Percentiles rank a stretch among this genome's conserved stretches.
These are phyloP conservation scores for Leptocoma aspasia DNA, from an alignment of 2,113 vertebrate genomes.

Conservation along the genomic window DNA sequence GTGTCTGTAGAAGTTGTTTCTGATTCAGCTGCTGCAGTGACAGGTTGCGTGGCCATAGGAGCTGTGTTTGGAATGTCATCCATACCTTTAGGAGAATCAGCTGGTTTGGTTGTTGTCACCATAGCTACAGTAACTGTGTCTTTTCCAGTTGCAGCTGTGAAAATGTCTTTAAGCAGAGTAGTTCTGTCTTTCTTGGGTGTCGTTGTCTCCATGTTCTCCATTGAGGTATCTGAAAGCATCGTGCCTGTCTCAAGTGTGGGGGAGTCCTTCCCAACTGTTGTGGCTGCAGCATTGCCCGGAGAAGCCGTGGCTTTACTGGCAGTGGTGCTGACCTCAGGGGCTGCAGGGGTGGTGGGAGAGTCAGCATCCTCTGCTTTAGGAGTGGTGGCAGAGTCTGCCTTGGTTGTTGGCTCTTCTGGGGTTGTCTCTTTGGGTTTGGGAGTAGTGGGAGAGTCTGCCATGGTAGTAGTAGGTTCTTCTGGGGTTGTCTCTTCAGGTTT, in stretches of 20 bases:
- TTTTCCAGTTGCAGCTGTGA: background rate
- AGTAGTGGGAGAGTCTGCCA: accelerated
- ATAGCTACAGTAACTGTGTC: background rate
- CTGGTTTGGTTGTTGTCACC: background rate
- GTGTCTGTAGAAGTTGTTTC: background rate
- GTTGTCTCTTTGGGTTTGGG: accelerated
- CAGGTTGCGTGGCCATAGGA: background rate
- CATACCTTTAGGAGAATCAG: background rate
- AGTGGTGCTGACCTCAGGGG: background rate
- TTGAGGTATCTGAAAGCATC: background rate
- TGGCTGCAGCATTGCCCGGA: background rate
- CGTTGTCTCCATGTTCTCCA: background rate
- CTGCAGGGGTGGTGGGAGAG: accelerated
- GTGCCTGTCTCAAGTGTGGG: background rate
- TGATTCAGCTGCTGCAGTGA: background rate
- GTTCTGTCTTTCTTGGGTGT: background rate
- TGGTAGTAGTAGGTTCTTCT: accelerated
- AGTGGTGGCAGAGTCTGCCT: background rate
- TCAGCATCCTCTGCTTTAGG: background rate
- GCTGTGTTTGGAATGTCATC: background rate
- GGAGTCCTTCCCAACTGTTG: background rate
- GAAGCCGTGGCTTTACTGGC: background rate
- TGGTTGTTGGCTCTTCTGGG: background rate
- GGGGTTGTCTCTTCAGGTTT: background rate
- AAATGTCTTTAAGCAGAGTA: background rate